phyloP scores from a whole-genome alignment of 2,888 invertebrate genomes.

The Dione vanillae region DNA sequence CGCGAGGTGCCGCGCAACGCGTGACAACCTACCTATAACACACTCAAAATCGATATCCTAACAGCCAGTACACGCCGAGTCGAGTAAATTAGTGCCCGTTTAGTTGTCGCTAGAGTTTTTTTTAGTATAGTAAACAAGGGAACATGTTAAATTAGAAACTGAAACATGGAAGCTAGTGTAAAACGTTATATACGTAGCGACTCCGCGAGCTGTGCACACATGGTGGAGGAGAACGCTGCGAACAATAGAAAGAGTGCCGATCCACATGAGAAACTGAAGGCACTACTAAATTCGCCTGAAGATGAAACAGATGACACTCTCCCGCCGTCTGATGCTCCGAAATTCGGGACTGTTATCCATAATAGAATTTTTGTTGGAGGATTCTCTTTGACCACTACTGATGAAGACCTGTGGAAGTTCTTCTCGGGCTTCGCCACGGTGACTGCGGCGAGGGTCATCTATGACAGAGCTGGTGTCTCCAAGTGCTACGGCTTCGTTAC shows the following conservation, averaged over 20 bases:
- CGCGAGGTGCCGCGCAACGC: slow-evolving; percentile 65
- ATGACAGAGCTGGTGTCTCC: slow-evolving; percentile 96
- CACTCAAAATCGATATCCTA: slow-evolving; percentile 58
- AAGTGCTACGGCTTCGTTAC: slow-evolving; percentile 96
- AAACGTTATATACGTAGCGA: slow-evolving; percentile 80
- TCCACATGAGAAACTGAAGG: slow-evolving; percentile 79
- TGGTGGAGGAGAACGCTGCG: slow-evolving; percentile 75
- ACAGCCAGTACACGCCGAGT: slow-evolving; percentile 66
- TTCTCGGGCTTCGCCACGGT: slow-evolving; percentile 96
- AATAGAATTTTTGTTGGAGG: slow-evolving; percentile 98
- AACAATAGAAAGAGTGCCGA: slow-evolving; percentile 72
- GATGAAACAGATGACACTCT: slow-evolving; percentile 76
- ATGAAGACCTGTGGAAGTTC: slow-evolving; percentile 94
- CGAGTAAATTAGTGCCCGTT: slow-evolving; percentile 65
- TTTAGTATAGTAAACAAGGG: slow-evolving; percentile 80
- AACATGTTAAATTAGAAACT: slow-evolving; percentile 70
- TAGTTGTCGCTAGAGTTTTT: slow-evolving; percentile 69
- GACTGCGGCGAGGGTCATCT: slow-evolving; percentile 96
- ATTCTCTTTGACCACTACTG: slow-evolving; percentile 96
- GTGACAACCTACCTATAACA: slow-evolving; percentile 54
- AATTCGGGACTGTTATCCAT: slow-evolving; percentile 93
- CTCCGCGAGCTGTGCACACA: slow-evolving; percentile 79
- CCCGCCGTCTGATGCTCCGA: slow-evolving; percentile 80
- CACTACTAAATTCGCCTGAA: slow-evolving; percentile 74
- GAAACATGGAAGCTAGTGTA: slow-evolving; percentile 70